Conservation (phyloP, 2,888 invertebrate species). For the Chaetogeoica ovagalla region DNA sequence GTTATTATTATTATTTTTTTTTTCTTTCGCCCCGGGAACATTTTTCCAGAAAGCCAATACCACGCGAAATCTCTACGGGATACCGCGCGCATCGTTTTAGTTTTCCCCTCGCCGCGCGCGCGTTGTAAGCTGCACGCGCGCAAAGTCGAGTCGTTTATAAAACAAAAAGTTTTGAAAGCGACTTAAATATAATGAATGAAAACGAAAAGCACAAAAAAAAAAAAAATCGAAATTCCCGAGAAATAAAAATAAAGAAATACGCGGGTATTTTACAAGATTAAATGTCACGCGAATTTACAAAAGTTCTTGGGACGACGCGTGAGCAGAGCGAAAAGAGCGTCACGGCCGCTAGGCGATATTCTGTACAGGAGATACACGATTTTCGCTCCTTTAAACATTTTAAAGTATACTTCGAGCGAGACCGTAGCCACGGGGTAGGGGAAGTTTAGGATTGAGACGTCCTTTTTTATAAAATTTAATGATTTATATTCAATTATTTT, state of each 20-base stretch:
- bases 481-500: too few relatives aligned
- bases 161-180: conserved; percentile 36
- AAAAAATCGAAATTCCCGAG: conserved; percentile 13
- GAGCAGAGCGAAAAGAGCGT: too few relatives aligned
- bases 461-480: too few relatives aligned
- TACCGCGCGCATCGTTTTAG: conserved; percentile 25
- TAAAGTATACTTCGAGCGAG: too few relatives aligned
- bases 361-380: background rate
- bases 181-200: conserved; percentile 48
- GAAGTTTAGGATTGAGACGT: too few relatives aligned
- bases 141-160: conserved; percentile 44
- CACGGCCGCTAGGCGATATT: background rate
- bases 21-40: background rate
- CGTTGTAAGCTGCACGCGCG: background rate
- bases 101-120: background rate
- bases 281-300: conserved; percentile 47
- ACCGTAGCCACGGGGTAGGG: too few relatives aligned
- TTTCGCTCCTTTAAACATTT: too few relatives aligned
- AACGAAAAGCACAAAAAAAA: conserved; percentile 34
- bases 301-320: conserved; percentile 36
- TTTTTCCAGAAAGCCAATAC: conserved; percentile 27
- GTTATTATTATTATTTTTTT: background rate
- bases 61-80: conserved; percentile 42
- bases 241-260: conserved; percentile 21
- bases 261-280: conserved; percentile 49